Conservation (phyloP, 2,888 invertebrate species). For the Lochmaea crataegi region DNA sequence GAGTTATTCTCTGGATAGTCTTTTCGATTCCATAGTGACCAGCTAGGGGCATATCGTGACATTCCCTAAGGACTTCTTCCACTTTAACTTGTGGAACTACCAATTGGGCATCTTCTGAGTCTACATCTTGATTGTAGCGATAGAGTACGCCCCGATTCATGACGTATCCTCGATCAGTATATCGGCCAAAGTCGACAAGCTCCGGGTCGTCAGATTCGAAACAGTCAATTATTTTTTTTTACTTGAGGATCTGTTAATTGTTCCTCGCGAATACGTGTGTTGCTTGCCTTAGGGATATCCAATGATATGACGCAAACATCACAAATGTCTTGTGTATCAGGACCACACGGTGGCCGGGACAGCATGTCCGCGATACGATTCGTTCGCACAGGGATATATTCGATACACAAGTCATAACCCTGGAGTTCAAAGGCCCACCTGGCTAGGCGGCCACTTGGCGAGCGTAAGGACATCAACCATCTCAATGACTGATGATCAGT, state of each 20-base stretch:
- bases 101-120: conserved; percentile 51
- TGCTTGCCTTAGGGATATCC: not conserved
- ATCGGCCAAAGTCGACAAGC: conserved; percentile 30
- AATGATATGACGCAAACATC: conserved; percentile 1
- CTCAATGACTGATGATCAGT: conserved; percentile 66
- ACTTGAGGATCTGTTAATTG: conserved; percentile 49
- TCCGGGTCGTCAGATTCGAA: conserved; percentile 33
- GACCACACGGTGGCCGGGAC: conserved; percentile 29
- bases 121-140: conserved; percentile 33
- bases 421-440: conserved; percentile 64
- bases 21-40: conserved; percentile 54
- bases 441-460: conserved; percentile 59
- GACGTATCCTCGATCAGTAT: conserved; percentile 48
- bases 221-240: conserved; percentile 42
- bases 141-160: conserved; percentile 48
- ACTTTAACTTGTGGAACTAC: conserved; percentile 45
- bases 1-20: conserved; percentile 43
- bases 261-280: conserved; percentile 13
- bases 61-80: conserved; percentile 40
- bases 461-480: conserved; percentile 60
- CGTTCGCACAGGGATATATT: conserved; percentile 25
- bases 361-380: conserved; percentile 42
- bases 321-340: not conserved
- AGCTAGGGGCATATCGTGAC: conserved; percentile 48
- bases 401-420: conserved; percentile 53